phyloP scores from a whole-genome alignment of 2,888 invertebrate species.

The Plagodis pulveraria region DNA sequence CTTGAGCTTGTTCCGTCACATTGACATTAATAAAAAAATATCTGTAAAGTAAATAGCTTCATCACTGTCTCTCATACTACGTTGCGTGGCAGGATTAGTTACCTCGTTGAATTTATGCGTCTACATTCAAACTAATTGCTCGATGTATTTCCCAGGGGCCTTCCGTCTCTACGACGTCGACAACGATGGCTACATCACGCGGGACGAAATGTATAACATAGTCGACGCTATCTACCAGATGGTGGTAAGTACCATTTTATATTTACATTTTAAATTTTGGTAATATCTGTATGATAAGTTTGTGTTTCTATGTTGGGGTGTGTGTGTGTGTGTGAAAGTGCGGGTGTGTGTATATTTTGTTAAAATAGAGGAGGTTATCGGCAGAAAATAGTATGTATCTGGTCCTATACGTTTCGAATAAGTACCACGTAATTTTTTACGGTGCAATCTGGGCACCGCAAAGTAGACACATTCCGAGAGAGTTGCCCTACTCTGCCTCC shows the following conservation, averaged over 20 bases:
- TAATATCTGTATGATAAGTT: neutral
- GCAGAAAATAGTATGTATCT: no score
- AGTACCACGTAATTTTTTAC: no score
- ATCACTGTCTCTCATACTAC: constrained; percentile 1
- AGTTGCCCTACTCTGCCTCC: no score
- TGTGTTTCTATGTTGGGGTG: no score
- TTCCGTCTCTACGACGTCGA: constrained; percentile 98
- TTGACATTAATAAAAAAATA: no score
- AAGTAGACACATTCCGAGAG: no score
- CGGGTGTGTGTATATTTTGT: no score
- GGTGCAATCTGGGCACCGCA: no score
- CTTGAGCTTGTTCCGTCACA: no score
- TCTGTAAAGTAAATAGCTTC: neutral
- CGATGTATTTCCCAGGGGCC: constrained; percentile 89
- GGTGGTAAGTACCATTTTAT: constrained; percentile 91
- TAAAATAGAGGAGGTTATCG: no score
- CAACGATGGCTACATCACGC: constrained; percentile 97
- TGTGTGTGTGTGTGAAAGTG: no score
- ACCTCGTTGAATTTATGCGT: constrained; percentile 21
- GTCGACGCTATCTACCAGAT: constrained; percentile 99
- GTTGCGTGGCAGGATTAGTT: neutral
- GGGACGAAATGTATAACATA: constrained; percentile 98
- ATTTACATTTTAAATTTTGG: neutral
- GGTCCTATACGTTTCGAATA: no score
- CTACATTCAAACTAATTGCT: constrained; percentile 31